Base-by-base conservation (phyloP, 1,140 invertebrate genomes). In the Drosophila obscura region DNA sequence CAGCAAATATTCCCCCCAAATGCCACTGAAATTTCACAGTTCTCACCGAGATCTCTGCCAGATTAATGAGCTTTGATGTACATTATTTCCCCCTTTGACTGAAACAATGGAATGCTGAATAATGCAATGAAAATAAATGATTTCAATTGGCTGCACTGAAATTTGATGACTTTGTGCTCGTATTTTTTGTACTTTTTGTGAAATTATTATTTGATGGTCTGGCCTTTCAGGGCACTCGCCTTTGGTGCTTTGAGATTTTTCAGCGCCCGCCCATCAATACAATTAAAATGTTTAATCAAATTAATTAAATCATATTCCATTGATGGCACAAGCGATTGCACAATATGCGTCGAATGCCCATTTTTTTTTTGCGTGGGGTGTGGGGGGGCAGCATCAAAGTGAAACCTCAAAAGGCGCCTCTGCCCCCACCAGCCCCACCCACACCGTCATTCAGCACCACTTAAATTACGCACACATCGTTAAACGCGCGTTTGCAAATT, bases 391-490 rank as follows among this genome's bases (percentile, higher is more conserved):
- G 43, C 83, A 72, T 88, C 83, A 88, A 88, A 88, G 83, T 79
- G 80, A 88, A 87, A 73, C 78, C 55, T 73, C 66, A 78, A 87
- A 87, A 73, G 71, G 57, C 67, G 57, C 35, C 44, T 22, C 16
- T 48, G 35, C 35, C 13, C 13, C 48, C 58, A n/a, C 56, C 26
- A 35, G 13, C n/a, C 11, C 16, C n/a, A 19, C 26, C 46, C 52
- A 26, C 53, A 43, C 76, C 81, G 46, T 46, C 64, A 62, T 50
- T 46, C 66, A 72, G 73, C 64, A 72, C 75, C 88, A 90, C 88
- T 90, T 90, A 90, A 90, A 90, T 90, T 90, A 90, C 83, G 77
- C 73, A 90, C 80, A 90, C 88, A 88, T 90, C 88, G 88, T 90
- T 90, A 90, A 83, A 64, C 77, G 73, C 80, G 83, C 83, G 74